Percentiles rank a stretch among this genome's conserved stretches.
phyloP scores from a whole-genome alignment of 2,113 vertebrate genomes.

The Lampris megalopsis region DNA sequence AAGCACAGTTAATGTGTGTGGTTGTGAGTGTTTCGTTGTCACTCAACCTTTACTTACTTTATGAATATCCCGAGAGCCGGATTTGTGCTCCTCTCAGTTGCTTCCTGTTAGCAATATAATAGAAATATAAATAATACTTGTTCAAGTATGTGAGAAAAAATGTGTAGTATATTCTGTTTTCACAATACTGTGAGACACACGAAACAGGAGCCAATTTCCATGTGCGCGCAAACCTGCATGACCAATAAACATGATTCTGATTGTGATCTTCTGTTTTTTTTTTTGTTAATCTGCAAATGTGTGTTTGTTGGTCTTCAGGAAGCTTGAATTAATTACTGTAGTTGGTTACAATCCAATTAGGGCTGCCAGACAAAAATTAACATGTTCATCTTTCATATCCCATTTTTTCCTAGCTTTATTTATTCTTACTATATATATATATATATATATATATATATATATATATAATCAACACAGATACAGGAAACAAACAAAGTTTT shows the following conservation, averaged over 20 bases:
- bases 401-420: background rate
- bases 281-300: background rate
- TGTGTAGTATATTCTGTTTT: no score
- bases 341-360: constrained; percentile 7
- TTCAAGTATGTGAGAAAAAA: no score
- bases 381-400: constrained; percentile 10
- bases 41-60: background rate
- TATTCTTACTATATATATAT: background rate
- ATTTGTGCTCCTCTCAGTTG: constrained; percentile 4
- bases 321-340: constrained; percentile 15
- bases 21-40: no score
- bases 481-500: no score
- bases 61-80: constrained; percentile 7
- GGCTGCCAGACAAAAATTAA: background rate
- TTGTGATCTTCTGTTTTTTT: background rate
- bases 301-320: background rate
- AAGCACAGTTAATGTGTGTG: no score
- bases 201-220: no score
- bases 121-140: background rate
- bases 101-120: background rate
- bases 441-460: no score
- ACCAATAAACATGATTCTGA: no score
- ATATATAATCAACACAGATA: no score
- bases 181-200: no score
- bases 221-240: no score